Evolutionary conservation across 2,888 invertebrate species (phyloP), one percentile per base, ranked within the genome.

Genomic region (Acanthopleura granulata): DNA sequence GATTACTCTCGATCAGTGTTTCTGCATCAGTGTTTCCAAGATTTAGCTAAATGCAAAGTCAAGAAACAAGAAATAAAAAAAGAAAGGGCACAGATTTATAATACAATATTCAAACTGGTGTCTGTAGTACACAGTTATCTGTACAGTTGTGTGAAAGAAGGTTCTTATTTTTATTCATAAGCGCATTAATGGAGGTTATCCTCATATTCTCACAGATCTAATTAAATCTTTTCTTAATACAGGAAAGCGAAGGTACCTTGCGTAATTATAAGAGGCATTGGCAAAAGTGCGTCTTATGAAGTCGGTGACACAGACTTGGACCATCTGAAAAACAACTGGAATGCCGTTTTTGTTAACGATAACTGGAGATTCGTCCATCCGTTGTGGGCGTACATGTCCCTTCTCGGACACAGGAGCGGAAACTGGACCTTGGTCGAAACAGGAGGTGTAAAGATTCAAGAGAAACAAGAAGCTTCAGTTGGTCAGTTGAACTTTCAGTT

Each of bases 321-420:
- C 0, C 75, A 78, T 12, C 77, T 83, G 66, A 79, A 75, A n/a
- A 83, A 83, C 72, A 83, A 86, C 62, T 88, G 88, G 87, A 83
- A 82, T 62, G 84, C 85, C 12, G 86, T 86, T 18, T 81, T 81
- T 69, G 77, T 87, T 25, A 83, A 83, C 66, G 83, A 81, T 11
- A 78, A 80, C 49, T 88, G 88, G 88, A 79, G 87, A 49, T 75
- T 88, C n/a, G 73, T 88, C 14, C 86, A 87, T 72, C 82, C 85
- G 1, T 82, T 82, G 77, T 84, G 87, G 79, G 85, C 87, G 0
- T 84, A 82, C 71, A 83, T 83, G 11, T 80, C 80, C 4, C 66
- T 80, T n/a, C 62, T 82, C 69, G 76, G 82, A 69, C 76, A 81
- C 72, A 74, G 72, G 11, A 79, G 76, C 14, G 83, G 81, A 15